phyloP scores from a whole-genome alignment of 1,140 invertebrate genomes.

The Dreissena polymorpha region DNA sequence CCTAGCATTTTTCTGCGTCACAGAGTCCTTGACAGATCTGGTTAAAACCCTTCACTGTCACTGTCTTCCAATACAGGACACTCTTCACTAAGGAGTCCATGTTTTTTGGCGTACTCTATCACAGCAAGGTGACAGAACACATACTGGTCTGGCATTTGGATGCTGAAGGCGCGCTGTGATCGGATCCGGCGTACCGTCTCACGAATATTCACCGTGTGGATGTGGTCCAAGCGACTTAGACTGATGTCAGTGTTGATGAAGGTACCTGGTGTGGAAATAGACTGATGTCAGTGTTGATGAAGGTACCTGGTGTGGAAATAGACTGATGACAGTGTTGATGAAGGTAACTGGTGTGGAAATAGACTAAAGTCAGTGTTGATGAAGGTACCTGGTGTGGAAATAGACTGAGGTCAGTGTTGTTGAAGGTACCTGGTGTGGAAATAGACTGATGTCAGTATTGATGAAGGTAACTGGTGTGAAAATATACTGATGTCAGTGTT shows the following conservation, averaged over 20 bases:
- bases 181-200: conserved; percentile 96
- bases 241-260: conserved; percentile 98
- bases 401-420: too few relatives aligned
- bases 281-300: conserved; percentile 76
- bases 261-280: conserved; percentile 86
- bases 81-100: conserved; percentile 64
- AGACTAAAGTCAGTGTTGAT: too few relatives aligned
- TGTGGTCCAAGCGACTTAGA: conserved; percentile 93
- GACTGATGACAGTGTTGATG: too few relatives aligned
- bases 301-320: conserved; percentile 87
- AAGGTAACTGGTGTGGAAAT: too few relatives aligned
- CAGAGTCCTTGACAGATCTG: not conserved
- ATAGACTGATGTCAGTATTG: too few relatives aligned
- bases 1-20: too few relatives aligned
- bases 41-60: conserved; percentile 70
- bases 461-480: too few relatives aligned
- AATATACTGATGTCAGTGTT: too few relatives aligned
- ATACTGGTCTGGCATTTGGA: conserved; percentile 99
- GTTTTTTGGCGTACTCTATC: conserved; percentile 90
- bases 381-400: too few relatives aligned
- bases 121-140: conserved; percentile 97
- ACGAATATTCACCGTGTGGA: conserved; percentile 92
- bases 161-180: conserved; percentile 95
- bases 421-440: too few relatives aligned
- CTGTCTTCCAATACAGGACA: conserved; percentile 70